These are phyloP conservation scores for Podabrus alpinus DNA, from an alignment of 2,888 invertebrate genomes.

Conservation along the genomic window DNA sequence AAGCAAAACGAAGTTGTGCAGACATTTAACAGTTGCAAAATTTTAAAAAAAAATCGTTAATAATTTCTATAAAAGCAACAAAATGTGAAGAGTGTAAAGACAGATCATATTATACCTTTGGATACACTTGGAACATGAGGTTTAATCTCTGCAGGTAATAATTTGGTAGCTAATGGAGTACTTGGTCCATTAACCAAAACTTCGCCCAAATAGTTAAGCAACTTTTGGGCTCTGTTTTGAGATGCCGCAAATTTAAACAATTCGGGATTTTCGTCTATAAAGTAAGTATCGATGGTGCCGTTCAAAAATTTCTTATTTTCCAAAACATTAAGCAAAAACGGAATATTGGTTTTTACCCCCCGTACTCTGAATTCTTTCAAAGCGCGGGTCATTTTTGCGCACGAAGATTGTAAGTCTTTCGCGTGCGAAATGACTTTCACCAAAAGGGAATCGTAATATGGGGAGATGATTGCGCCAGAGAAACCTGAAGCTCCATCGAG, in stretches of 20 bases:
- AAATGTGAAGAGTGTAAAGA: background rate
- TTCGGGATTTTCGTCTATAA: slow-evolving; percentile 97
- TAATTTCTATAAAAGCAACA: background rate
- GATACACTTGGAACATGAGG: slow-evolving; percentile 85
- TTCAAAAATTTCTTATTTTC: slow-evolving; percentile 95
- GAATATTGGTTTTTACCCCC: slow-evolving; percentile 99
- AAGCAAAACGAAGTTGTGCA: background rate
- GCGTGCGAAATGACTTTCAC: slow-evolving; percentile 93
- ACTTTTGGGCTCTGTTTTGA: slow-evolving; percentile 94
- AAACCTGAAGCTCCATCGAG: slow-evolving; percentile 96
- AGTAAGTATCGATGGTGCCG: slow-evolving; percentile 94
- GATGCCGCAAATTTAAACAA: slow-evolving; percentile 87
- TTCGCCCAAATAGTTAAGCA: slow-evolving; percentile 89
- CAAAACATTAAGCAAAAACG: slow-evolving; percentile 94
- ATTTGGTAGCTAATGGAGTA: slow-evolving; percentile 86
- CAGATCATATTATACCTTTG: slow-evolving; percentile 62
- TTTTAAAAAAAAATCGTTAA: background rate
- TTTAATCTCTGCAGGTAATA: slow-evolving; percentile 81
- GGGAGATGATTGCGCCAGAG: slow-evolving; percentile 96
- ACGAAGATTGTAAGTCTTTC: slow-evolving; percentile 84
- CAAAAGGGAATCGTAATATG: slow-evolving; percentile 96
- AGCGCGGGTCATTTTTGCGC: slow-evolving; percentile 96
- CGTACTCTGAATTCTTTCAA: slow-evolving; percentile 95
- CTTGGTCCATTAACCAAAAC: slow-evolving; percentile 92
- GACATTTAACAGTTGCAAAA: background rate